Percentiles rank a stretch among this genome's conserved stretches.
Conservation (phyloP, 1,140 invertebrate genomes). For the Drosophila lowei region DNA sequence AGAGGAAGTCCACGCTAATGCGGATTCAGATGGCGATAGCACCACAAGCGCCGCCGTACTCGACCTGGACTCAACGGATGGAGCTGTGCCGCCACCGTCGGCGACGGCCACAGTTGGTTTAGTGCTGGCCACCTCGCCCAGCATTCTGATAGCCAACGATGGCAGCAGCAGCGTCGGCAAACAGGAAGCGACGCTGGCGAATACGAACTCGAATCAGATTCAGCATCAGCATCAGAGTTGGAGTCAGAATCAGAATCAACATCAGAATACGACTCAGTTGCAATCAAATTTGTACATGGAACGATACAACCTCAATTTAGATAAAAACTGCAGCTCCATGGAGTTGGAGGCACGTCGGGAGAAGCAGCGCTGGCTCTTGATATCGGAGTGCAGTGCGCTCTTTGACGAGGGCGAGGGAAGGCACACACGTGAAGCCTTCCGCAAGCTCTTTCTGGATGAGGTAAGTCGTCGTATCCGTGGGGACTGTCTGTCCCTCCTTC, state of each 20-base stretch:
- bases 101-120: background rate
- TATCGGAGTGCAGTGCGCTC: slow-evolving; percentile 82
- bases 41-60: slow-evolving; percentile 43
- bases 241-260: slow-evolving; percentile 49
- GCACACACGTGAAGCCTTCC: slow-evolving; percentile 80
- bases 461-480: slow-evolving; percentile 41
- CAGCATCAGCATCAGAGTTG: slow-evolving; percentile 1
- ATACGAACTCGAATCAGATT: slow-evolving; percentile 13
- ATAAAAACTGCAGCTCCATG: slow-evolving; percentile 83
- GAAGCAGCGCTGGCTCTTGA: slow-evolving; percentile 81
- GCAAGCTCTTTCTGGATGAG: slow-evolving; percentile 78
- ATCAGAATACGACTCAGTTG: slow-evolving; percentile 8
- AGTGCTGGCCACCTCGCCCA: slow-evolving; percentile 52
- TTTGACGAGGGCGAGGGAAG: slow-evolving; percentile 82
- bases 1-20: slow-evolving; percentile 7
- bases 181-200: slow-evolving; percentile 48
- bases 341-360: slow-evolving; percentile 82
- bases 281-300: slow-evolving; percentile 81
- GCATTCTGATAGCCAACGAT: slow-evolving; percentile 61
- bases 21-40: slow-evolving; percentile 15
- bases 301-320: slow-evolving; percentile 82
- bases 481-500: background rate
- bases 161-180: slow-evolving; percentile 36
- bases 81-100: slow-evolving; percentile 16
- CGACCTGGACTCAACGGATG: slow-evolving; percentile 34